Evolutionary conservation across 2,888 invertebrate genomes (phyloP), one percentile per base, ranked within the genome.

Genomic region (Xestia ashworthii): DNA sequence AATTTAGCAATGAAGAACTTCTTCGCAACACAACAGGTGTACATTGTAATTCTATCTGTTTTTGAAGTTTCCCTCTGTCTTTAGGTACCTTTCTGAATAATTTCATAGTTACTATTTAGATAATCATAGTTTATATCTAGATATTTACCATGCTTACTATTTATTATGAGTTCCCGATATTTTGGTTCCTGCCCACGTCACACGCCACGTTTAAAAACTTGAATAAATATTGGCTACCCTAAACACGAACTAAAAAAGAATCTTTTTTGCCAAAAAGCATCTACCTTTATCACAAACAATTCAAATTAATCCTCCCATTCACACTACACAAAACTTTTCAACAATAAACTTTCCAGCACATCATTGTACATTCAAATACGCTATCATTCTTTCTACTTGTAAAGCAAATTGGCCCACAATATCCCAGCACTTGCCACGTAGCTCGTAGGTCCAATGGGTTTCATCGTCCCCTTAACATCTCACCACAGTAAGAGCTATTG

Each of bases 401-500:
- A 62, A 76, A 76, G 48, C 73, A 80, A 83, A 87, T 81, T 80
- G 78, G 76, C 70, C 69, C 68, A 86, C 82, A 86, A 84, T 87
- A 76, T 69, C 88, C 76, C 70, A 78, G 78, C 81, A 78, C 77
- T 83, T 80, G 80, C 78, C 72, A 64, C 73, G 81, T 64, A 65
- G 66, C 66, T 14, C 71, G 82, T 66, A 69, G 66, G 69, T 14
- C 79, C 78, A 50, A 85, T 76, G 81, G 66, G 74, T 76, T 76
- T 62, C 71, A 82, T 72, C 70, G 77, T 76, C 74, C 83, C 78
- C 82, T 86, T 77, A 76, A 73, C 76, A 80, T 76, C 80, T 64
- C 77, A 72, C 77, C 74, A 77, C 74, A 73, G 82, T 76, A 79
- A 87, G 86, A 83, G 84, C 82, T 82, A 88, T 91, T 88, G 89